Base-by-base conservation (phyloP, 2,797 vertebrate species). In the Alfaro cultratus region DNA sequence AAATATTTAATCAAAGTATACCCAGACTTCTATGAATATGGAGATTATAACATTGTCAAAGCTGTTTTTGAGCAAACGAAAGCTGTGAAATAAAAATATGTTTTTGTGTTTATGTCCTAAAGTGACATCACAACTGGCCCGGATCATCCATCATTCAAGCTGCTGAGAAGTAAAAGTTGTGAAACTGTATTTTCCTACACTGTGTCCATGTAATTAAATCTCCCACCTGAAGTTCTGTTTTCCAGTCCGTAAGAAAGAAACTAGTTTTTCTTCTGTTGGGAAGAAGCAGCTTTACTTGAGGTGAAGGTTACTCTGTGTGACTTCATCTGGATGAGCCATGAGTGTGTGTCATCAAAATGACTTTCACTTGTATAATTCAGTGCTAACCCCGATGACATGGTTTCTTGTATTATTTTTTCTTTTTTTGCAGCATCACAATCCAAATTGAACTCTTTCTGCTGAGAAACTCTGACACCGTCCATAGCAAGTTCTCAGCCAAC, bases 261-360 rank as follows among this genome's bases (percentile, higher is more conserved):
- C 81, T 67, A 41, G 77, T 80, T 74, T 73, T 46, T 77, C 80
- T n/a, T 47, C 75, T 85, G 80, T 75, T 71, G 75, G 46, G 76
- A 47, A 34, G 39, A 13, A 15, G 15, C 9, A 76, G 31, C 29
- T 21, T 41, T 16, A 1, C 80, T 64, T 74, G 77, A 82, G 62
- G 70, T 57, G 73, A 36, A 75, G 76, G 68, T 83, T 75, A 49
- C 76, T 74, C 80, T 26, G 75, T 60, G 53, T 92, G 91, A 93
- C 89, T 79, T 87, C 87, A 88, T 80, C 80, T 26, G 10, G 36
- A 74, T 90, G 87, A 91, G 85, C 81, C 46, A 73, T 83, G 26
- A 53, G 74, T 47, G 67, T 80, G 68, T 78, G 53, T 92, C 90
- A 94, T 84, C 83, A 80, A 76, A 78, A 72, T 55, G 26, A 41